phyloP scores from a whole-genome alignment of 2,113 vertebrate genomes.

The Pachyramphus minor region DNA sequence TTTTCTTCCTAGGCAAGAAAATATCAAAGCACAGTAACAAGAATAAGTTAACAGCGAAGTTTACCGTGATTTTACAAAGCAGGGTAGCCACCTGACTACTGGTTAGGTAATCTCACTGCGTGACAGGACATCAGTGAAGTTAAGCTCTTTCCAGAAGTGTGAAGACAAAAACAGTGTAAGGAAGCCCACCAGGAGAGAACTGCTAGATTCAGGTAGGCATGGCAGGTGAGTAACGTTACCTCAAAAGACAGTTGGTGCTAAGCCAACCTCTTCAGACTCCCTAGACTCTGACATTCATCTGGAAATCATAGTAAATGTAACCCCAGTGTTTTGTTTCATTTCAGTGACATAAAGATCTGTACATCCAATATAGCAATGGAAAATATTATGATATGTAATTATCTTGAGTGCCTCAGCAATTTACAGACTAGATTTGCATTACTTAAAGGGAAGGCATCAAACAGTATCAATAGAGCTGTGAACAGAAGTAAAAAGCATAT shows the following conservation, averaged over 20 bases:
- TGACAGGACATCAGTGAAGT: background rate
- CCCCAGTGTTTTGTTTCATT: background rate
- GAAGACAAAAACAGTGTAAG: background rate
- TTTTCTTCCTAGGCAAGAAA: background rate
- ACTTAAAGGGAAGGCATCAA: background rate
- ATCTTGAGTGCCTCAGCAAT: background rate
- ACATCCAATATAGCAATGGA: background rate
- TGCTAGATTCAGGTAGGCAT: background rate
- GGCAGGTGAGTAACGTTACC: background rate
- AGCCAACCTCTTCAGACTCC: background rate
- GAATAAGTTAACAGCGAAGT: background rate
- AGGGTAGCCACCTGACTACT: background rate
- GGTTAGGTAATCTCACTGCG: background rate
- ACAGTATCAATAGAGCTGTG: background rate
- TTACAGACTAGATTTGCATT: background rate
- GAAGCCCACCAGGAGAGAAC: background rate
- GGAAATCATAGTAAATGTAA: background rate
- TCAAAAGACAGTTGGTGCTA: background rate
- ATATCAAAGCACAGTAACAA: background rate
- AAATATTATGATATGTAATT: background rate
- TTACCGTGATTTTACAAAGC: background rate
- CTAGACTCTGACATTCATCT: background rate
- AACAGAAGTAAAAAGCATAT: background rate
- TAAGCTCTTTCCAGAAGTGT: background rate
- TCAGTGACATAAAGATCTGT: background rate